Evolutionary conservation across 2,113 vertebrate genomes (phyloP).

Genomic region (Centropus bengalensis): DNA sequence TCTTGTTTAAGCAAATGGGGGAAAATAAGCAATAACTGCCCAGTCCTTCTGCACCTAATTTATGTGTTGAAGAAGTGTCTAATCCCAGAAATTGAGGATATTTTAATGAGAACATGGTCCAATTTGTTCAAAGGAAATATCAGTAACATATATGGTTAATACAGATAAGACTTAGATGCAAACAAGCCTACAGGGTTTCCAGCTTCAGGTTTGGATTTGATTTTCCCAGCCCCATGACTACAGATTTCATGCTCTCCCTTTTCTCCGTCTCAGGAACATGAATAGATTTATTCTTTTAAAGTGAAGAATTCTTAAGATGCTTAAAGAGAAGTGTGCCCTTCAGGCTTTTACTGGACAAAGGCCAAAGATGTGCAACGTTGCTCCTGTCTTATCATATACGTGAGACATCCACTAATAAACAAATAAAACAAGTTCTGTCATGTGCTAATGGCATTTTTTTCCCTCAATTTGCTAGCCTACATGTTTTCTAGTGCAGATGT

Average conservation of each 20-base stretch:
- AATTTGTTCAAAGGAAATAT: neutral
- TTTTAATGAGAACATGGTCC: neutral
- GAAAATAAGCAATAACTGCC: neutral
- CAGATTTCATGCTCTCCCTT: neutral
- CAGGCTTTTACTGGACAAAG: neutral
- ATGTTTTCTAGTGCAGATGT: neutral
- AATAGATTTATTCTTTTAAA: neutral
- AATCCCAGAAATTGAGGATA: neutral
- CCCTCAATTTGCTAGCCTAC: neutral
- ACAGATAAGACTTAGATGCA: neutral
- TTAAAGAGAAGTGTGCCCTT: neutral
- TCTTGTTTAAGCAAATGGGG: neutral
- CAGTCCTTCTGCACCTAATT: neutral
- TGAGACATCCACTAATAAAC: neutral
- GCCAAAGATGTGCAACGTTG: neutral
- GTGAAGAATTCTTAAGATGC: neutral
- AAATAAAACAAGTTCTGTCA: constrained; percentile 12
- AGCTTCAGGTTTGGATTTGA: neutral
- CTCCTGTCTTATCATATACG: neutral
- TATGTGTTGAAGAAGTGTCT: neutral
- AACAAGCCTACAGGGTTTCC: neutral
- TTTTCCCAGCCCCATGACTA: neutral
- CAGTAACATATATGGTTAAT: neutral
- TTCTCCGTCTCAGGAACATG: neutral
- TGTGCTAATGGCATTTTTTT: neutral